Conservation (phyloP, 2,888 invertebrate genomes). For the Xanthorhoe spadicearia region DNA sequence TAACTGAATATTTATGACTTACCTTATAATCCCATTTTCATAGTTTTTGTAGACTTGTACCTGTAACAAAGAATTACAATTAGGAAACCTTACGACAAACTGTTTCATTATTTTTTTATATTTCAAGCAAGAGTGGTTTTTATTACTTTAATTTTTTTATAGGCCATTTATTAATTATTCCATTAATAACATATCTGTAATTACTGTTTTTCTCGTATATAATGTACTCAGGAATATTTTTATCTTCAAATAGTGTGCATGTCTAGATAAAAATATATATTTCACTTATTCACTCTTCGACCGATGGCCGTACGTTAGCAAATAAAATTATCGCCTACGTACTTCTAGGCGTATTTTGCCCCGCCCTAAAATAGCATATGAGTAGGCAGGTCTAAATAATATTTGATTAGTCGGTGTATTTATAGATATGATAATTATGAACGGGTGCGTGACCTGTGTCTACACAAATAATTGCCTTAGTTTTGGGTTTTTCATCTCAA, state of each 20-base stretch:
- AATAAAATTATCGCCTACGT: constrained; percentile 15
- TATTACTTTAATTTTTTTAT: no score
- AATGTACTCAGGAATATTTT: no score
- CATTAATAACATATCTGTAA: no score
- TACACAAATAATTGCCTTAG: constrained; percentile 25
- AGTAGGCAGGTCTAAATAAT: constrained; percentile 8
- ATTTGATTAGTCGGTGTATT: constrained; percentile 1
- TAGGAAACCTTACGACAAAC: neutral
- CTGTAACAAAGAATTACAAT: constrained; percentile 33
- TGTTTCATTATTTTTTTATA: no score
- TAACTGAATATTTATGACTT: constrained; percentile 19
- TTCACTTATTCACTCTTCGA: no score
- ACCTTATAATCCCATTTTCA: constrained; percentile 59
- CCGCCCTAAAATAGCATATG: constrained; percentile 15
- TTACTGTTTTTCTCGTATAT: no score
- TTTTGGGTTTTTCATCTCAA: constrained; percentile 24
- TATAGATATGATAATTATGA: constrained; percentile 20
- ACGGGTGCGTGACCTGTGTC: constrained; percentile 29
- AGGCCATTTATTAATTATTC: no score
- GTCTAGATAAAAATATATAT: no score
- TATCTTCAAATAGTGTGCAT: no score
- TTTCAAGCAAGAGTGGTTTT: no score
- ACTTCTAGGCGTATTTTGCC: constrained; percentile 17
- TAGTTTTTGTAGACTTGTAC: constrained; percentile 32
- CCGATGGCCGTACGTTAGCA: neutral